phyloP scores from a whole-genome alignment of 2,113 vertebrate species.

The Oreochromis spilurus region DNA sequence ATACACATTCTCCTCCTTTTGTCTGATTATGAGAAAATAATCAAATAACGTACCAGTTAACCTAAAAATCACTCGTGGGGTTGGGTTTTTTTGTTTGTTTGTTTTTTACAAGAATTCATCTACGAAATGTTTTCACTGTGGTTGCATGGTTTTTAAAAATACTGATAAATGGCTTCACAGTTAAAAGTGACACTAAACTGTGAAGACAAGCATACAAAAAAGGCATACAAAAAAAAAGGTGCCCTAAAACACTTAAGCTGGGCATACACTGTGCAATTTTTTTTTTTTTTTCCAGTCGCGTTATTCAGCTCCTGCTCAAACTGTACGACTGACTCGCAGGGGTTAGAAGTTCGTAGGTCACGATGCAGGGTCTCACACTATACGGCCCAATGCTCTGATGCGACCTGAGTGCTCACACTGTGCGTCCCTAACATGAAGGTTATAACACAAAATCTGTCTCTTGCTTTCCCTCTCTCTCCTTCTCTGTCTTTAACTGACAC shows the following conservation, averaged over 20 bases:
- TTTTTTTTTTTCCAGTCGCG: too few relatives aligned
- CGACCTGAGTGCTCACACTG: too few relatives aligned
- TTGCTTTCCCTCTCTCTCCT: too few relatives aligned
- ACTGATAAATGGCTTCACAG: background rate
- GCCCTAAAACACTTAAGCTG: background rate
- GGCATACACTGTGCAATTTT: too few relatives aligned
- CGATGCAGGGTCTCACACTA: too few relatives aligned
- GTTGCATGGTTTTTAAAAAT: background rate
- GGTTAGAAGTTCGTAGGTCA: too few relatives aligned
- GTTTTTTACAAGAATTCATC: background rate
- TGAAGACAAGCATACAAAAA: background rate
- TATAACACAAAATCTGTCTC: too few relatives aligned
- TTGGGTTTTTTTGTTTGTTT: background rate
- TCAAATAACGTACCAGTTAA: background rate
- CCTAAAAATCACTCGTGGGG: background rate
- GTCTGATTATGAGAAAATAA: background rate
- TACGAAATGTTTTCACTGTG: background rate
- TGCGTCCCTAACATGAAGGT: too few relatives aligned
- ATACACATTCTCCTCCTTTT: background rate
- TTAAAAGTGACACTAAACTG: background rate
- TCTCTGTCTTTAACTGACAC: too few relatives aligned
- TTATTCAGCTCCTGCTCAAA: too few relatives aligned
- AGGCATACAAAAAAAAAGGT: background rate
- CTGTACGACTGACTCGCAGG: too few relatives aligned
- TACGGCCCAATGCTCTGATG: too few relatives aligned